Percentiles rank a stretch among this genome's conserved stretches.
Evolutionary conservation across 1,140 invertebrate genomes (phyloP).

Genomic region (Neomicropteryx cornuta): DNA sequence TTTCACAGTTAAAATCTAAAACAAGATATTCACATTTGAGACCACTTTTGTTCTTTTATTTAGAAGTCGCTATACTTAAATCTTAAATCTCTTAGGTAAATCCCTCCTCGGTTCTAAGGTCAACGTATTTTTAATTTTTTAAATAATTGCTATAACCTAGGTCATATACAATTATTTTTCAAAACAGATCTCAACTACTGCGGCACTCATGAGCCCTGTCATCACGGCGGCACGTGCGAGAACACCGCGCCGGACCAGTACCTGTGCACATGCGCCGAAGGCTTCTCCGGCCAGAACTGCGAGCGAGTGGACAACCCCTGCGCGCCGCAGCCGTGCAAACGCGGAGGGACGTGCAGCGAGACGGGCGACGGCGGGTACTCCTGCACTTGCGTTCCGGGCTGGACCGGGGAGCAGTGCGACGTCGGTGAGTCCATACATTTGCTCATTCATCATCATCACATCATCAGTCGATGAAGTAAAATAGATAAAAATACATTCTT

Average conservation of each 20-base stretch:
- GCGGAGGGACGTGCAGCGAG: slow-evolving; percentile 59
- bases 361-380: slow-evolving; percentile 41
- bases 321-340: slow-evolving; percentile 74
- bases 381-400: slow-evolving; percentile 80
- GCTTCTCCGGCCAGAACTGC: slow-evolving; percentile 84
- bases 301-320: slow-evolving; percentile 88
- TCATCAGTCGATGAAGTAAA: too few species aligned
- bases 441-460: too few species aligned
- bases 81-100: too few species aligned
- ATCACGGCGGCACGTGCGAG: slow-evolving; percentile 90
- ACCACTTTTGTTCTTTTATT: too few species aligned
- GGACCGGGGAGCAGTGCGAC: slow-evolving; percentile 70
- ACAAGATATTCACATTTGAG: too few species aligned
- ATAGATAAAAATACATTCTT: too few species aligned
- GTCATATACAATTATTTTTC: slow-evolving; percentile 11
- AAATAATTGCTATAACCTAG: too few species aligned
- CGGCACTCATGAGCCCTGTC: slow-evolving; percentile 91
- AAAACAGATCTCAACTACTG: slow-evolving; percentile 90
- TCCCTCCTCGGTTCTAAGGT: too few species aligned
- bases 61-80: too few species aligned
- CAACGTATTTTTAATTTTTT: too few species aligned
- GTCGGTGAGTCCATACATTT: slow-evolving; percentile 41
- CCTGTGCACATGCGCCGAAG: slow-evolving; percentile 81
- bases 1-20: too few species aligned
- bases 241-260: slow-evolving; percentile 90